Percentiles rank a stretch among this genome's conserved stretches.
These are phyloP conservation scores for Girardinichthys multiradiatus DNA, from an alignment of 2,113 vertebrate genomes.

Conservation along the genomic window DNA sequence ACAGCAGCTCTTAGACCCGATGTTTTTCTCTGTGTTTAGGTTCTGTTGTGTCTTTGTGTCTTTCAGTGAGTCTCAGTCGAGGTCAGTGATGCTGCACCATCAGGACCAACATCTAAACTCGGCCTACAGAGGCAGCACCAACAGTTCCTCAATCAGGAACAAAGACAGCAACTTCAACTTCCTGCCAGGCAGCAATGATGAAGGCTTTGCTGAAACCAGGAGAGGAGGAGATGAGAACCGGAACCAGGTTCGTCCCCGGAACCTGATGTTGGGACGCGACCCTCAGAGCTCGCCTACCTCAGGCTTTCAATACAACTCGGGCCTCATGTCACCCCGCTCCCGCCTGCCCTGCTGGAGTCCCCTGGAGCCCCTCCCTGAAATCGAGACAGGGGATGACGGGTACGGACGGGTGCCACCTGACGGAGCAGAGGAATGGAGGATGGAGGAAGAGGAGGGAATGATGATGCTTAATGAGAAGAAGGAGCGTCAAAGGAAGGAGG, in stretches of 20 bases:
- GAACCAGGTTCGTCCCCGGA: slow-evolving; percentile 76
- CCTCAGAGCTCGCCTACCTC: slow-evolving; percentile 3
- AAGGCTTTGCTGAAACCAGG: slow-evolving; percentile 1
- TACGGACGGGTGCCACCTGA: slow-evolving; percentile 88
- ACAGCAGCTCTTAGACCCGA: neutral
- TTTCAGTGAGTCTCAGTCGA: slow-evolving; percentile 74
- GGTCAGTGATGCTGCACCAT: slow-evolving; percentile 80
- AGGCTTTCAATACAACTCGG: slow-evolving; percentile 41
- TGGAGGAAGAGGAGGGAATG: slow-evolving; percentile 69
- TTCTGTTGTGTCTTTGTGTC: slow-evolving; percentile 10
- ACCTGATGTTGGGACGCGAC: slow-evolving; percentile 63
- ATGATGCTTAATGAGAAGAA: slow-evolving; percentile 40
- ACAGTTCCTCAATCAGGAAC: slow-evolving; percentile 47
- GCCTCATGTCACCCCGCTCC: slow-evolving; percentile 69
- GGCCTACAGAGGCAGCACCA: slow-evolving; percentile 43
- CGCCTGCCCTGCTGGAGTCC: slow-evolving; percentile 78
- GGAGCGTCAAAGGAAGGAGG: slow-evolving; percentile 61
- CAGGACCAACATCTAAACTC: slow-evolving; percentile 75
- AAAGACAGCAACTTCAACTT: slow-evolving; percentile 95
- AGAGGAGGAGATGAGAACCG: slow-evolving; percentile 90
- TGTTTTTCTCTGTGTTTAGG: neutral
- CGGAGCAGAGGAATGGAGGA: slow-evolving; percentile 83
- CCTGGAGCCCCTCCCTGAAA: slow-evolving; percentile 80
- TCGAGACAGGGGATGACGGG: slow-evolving; percentile 74
- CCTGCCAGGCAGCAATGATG: slow-evolving; percentile 71